A percentile compares a stretch with the other conserved stretches of the same genome.
These are phyloP conservation scores for Leguminivora glycinivorella DNA, from an alignment of 1,140 invertebrate genomes.

Conservation along the genomic window DNA sequence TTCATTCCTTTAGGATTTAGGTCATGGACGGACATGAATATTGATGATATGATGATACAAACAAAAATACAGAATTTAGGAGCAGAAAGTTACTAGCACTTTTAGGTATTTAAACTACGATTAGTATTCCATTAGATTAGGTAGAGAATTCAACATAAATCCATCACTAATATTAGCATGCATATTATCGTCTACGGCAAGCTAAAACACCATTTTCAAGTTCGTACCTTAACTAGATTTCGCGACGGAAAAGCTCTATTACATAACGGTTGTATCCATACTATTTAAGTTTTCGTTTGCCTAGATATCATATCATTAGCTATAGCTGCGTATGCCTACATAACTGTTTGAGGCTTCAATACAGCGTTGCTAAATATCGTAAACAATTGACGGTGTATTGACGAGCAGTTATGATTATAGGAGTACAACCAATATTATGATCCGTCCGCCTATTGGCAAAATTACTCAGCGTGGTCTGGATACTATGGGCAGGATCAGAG, in stretches of 20 bases:
- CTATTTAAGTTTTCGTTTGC: background rate
- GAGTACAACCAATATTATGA: constrained; percentile 85
- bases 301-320: constrained; percentile 1
- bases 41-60: too few species aligned
- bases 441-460: constrained; percentile 87
- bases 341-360: constrained; percentile 13
- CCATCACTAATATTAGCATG: background rate
- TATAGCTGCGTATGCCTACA: background rate
- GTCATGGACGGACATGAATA: too few species aligned
- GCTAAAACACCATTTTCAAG: too few species aligned
- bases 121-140: background rate
- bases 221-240: too few species aligned
- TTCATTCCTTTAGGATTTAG: background rate
- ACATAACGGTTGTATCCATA: too few species aligned
- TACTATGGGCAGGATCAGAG: constrained; percentile 70
- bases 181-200: too few species aligned
- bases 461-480: constrained; percentile 81
- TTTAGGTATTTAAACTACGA: background rate
- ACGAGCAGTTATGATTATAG: constrained; percentile 53
- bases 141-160: background rate
- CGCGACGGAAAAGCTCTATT: too few species aligned
- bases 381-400: constrained; percentile 28
- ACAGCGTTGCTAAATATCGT: background rate
- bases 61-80: background rate
- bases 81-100: background rate